Conservation (phyloP, 1,140 invertebrate species). For the Cryptotermes secundus region DNA sequence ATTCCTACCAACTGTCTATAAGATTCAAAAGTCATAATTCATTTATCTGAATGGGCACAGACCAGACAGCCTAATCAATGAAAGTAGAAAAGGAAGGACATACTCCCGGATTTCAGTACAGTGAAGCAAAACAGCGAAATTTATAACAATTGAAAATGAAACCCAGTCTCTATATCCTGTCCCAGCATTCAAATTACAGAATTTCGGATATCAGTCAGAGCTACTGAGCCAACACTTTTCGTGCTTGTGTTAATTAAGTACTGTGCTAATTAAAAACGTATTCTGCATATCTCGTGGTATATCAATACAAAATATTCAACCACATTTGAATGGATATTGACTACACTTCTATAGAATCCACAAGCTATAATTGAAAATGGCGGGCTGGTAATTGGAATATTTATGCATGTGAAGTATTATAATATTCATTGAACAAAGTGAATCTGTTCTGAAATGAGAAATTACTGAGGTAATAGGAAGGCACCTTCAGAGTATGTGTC, state of each 20-base stretch:
- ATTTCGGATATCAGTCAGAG: too few relatives aligned
- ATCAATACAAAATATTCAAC: background rate
- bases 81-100: too few relatives aligned
- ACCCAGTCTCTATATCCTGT: too few relatives aligned
- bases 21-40: too few relatives aligned
- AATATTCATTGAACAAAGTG: background rate
- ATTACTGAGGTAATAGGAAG: background rate
- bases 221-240: too few relatives aligned
- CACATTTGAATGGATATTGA: background rate
- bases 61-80: too few relatives aligned
- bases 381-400: background rate
- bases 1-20: too few relatives aligned
- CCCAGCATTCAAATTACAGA: too few relatives aligned
- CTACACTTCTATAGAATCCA: background rate
- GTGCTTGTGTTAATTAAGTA: background rate
- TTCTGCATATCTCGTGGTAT: background rate
- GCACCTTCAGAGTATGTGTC: background rate
- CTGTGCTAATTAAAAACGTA: background rate
- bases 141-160: too few relatives aligned
- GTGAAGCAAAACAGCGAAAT: too few relatives aligned
- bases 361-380: background rate
- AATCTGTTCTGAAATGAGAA: background rate
- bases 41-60: too few relatives aligned
- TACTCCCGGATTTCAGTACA: too few relatives aligned
- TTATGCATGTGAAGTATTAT: background rate